Evolutionary conservation across 2,797 vertebrate species (phyloP).

Genomic region (Heteromormyrus szaboi): DNA sequence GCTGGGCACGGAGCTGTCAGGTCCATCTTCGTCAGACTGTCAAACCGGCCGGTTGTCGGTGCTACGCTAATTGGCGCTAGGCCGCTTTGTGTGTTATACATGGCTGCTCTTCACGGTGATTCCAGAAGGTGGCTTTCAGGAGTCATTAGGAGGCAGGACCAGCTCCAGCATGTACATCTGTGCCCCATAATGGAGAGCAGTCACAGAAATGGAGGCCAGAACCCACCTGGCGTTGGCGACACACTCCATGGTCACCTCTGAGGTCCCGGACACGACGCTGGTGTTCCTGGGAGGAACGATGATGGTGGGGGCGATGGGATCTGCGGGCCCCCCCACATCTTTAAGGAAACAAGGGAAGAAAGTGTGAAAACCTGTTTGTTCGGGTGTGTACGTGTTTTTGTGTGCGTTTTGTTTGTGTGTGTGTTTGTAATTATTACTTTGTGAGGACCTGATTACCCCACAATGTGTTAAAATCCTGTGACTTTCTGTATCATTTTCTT

Average conservation of each 20-base stretch:
- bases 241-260: slow-evolving; percentile 90
- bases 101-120: neutral
- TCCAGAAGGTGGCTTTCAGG: neutral
- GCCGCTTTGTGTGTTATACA: neutral
- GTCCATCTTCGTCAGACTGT: neutral
- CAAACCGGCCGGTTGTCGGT: neutral
- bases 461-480: no score
- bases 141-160: neutral
- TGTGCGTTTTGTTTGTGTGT: neutral
- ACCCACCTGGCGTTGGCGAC: slow-evolving; percentile 88
- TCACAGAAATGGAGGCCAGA: neutral
- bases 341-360: slow-evolving; percentile 21
- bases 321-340: slow-evolving; percentile 89
- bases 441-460: no score
- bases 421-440: neutral
- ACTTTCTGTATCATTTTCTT: no score
- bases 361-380: neutral
- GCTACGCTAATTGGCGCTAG: neutral
- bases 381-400: slow-evolving; percentile 10
- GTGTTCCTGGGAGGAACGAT: slow-evolving; percentile 89
- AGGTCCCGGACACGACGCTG: slow-evolving; percentile 82
- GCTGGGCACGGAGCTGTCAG: neutral
- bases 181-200: neutral
- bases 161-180: neutral
- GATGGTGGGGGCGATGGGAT: slow-evolving; percentile 91